These are phyloP conservation scores for Terebella lapidaria DNA, from an alignment of 2,888 invertebrate genomes.

Conservation along the genomic window DNA sequence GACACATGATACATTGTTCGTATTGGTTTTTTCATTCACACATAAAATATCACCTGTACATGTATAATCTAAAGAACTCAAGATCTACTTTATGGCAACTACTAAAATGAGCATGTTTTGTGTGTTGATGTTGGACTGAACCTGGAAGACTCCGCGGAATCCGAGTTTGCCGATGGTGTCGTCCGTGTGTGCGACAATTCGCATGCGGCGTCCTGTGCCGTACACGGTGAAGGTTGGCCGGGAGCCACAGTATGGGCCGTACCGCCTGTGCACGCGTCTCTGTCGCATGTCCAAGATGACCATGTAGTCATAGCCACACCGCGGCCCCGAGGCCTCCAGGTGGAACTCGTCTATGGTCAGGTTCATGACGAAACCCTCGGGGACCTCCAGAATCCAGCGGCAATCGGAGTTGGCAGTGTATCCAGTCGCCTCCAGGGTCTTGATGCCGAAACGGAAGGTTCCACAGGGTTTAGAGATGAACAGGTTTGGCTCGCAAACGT, in stretches of 20 bases:
- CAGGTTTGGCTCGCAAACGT: not conserved
- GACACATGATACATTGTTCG: no score
- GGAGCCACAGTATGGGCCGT: slow-evolving; percentile 10
- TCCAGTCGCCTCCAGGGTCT: no score
- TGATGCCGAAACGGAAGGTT: not conserved
- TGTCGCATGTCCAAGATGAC: not conserved
- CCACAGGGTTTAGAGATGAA: slow-evolving; percentile 6
- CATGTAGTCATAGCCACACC: slow-evolving; percentile 12
- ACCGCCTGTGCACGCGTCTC: not conserved
- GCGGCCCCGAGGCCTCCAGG: slow-evolving; percentile 9
- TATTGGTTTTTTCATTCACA: no score
- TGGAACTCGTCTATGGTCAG: slow-evolving; percentile 17
- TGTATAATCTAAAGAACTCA: no score
- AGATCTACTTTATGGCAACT: no score
- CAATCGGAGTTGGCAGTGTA: not conserved
- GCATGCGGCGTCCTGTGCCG: slow-evolving; percentile 2
- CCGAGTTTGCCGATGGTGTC: slow-evolving; percentile 4
- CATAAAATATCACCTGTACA: no score
- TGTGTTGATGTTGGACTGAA: no score
- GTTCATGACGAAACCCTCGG: slow-evolving; percentile 12
- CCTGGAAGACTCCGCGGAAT: slow-evolving; percentile 15
- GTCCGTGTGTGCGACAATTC: slow-evolving; percentile 11
- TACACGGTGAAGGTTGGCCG: slow-evolving; percentile 8
- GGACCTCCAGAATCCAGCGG: slow-evolving; percentile 14
- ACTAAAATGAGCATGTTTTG: no score